phyloP scores from a whole-genome alignment of 2,113 vertebrate genomes.

The Propithecus coquereli region DNA sequence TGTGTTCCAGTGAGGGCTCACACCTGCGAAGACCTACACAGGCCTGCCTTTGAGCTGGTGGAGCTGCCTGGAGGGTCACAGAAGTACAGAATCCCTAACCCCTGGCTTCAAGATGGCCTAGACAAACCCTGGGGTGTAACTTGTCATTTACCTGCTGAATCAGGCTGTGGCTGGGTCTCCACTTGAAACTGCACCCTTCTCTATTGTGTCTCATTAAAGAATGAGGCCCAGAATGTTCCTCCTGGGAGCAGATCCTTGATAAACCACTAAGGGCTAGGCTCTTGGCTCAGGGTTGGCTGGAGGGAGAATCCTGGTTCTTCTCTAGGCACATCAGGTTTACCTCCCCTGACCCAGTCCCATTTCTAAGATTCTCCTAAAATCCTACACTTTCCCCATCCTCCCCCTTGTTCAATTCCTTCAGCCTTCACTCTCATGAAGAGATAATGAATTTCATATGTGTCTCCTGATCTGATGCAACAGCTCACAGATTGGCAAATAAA shows the following conservation, averaged over 20 bases:
- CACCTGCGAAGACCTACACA: background rate
- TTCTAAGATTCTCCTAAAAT: background rate
- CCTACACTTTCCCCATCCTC: too few relatives aligned
- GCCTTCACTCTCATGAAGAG: background rate
- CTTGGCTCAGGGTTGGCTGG: background rate
- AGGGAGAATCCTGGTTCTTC: background rate
- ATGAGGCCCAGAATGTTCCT: background rate
- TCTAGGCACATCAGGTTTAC: background rate
- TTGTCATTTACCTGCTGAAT: background rate
- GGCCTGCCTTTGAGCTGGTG: background rate
- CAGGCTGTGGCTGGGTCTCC: background rate
- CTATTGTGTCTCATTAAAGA: background rate
- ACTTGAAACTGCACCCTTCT: background rate
- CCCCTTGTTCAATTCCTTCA: too few relatives aligned
- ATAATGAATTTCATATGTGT: background rate
- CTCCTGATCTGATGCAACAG: background rate
- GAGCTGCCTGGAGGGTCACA: background rate
- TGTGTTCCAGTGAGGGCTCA: background rate
- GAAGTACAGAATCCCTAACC: background rate
- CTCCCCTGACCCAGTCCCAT: rapidly evolving
- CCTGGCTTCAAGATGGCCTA: background rate
- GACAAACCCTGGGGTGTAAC: background rate
- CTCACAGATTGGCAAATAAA: background rate
- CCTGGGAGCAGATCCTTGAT: background rate
- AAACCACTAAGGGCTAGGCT: background rate